These are phyloP conservation scores for Empis stercorea DNA, from an alignment of 2,888 invertebrate genomes.

Conservation along the genomic window DNA sequence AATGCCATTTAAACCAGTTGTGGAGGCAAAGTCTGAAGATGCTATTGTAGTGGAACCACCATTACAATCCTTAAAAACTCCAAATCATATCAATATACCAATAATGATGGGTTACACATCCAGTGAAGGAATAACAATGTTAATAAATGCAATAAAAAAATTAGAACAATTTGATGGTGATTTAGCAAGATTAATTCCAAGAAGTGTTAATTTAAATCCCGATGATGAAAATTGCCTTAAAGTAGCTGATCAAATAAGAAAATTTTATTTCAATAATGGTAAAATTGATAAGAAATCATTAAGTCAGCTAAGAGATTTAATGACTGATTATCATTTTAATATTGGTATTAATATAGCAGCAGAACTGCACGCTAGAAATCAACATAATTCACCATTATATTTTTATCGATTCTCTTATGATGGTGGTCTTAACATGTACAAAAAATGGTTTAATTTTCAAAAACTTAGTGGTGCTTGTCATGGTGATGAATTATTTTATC, in stretches of 20 bases:
- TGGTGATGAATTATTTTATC: constrained; percentile 46
- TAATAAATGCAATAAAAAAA: constrained; percentile 20
- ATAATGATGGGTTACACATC: constrained; percentile 42
- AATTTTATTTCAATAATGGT: constrained; percentile 38
- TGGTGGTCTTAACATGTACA: constrained; percentile 41
- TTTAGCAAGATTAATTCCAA: constrained; percentile 25
- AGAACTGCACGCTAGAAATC: constrained; percentile 22
- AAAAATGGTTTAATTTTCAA: constrained; percentile 35
- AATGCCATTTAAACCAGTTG: constrained; percentile 25
- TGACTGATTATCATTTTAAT: constrained; percentile 37
- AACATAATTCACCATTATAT: constrained; percentile 36
- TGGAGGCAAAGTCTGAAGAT: constrained; percentile 25
- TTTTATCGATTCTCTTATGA: constrained; percentile 46
- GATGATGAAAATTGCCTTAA: constrained; percentile 15
- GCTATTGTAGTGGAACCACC: constrained; percentile 27
- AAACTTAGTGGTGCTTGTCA: constrained; percentile 43
- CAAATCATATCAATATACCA: constrained; percentile 38
- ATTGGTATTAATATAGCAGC: constrained; percentile 23
- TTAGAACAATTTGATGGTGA: constrained; percentile 22
- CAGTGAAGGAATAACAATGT: constrained; percentile 39
- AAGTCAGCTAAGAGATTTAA: constrained; percentile 37
- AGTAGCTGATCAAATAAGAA: constrained; percentile 21
- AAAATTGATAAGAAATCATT: constrained; percentile 30
- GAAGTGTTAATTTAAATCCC: constrained; percentile 20
- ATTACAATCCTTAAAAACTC: constrained; percentile 35